Evolutionary conservation across 2,113 vertebrate genomes (phyloP).

Genomic region (Scatophagus argus): DNA sequence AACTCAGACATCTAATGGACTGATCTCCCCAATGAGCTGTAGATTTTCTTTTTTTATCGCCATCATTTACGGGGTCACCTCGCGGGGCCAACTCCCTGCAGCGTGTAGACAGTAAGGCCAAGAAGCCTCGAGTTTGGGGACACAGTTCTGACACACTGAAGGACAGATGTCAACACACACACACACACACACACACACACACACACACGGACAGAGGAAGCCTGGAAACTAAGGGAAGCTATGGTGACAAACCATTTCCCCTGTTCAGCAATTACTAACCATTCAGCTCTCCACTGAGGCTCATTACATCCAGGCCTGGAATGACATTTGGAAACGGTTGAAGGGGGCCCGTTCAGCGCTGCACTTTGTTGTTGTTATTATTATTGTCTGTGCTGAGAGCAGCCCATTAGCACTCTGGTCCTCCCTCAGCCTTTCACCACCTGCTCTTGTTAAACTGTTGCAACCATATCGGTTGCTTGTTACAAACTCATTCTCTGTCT

Average conservation of each 20-base stretch:
- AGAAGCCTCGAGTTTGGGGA: slow-evolving; percentile 19
- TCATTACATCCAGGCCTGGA: slow-evolving; percentile 75
- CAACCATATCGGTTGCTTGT: background rate
- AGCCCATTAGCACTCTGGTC: slow-evolving; percentile 45
- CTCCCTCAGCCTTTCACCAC: slow-evolving; percentile 34
- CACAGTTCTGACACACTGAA: slow-evolving; percentile 17
- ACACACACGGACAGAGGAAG: slow-evolving; percentile 50
- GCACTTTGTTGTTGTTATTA: slow-evolving; percentile 78
- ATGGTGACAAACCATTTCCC: slow-evolving; percentile 79
- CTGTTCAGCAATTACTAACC: slow-evolving; percentile 72
- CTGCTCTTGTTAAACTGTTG: slow-evolving; percentile 35
- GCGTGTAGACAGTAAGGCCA: slow-evolving; percentile 1
- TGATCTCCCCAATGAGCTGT: background rate
- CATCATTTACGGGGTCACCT: slow-evolving; percentile 33
- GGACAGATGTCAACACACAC: slow-evolving; percentile 41
- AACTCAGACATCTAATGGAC: slow-evolving; percentile 38
- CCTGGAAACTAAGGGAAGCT: slow-evolving; percentile 69
- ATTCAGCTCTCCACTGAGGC: slow-evolving; percentile 66
- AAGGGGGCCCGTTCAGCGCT: slow-evolving; percentile 56
- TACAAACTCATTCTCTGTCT: background rate
- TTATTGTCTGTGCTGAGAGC: slow-evolving; percentile 69
- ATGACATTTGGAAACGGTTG: slow-evolving; percentile 80
- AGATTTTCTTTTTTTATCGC: background rate
- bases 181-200: slow-evolving; percentile 38
- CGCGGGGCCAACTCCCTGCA: slow-evolving; percentile 15